Evolutionary conservation across 2,888 invertebrate genomes (phyloP), one percentile per base, ranked within the genome.

Genomic region (Nephrotoma guestfalica): DNA sequence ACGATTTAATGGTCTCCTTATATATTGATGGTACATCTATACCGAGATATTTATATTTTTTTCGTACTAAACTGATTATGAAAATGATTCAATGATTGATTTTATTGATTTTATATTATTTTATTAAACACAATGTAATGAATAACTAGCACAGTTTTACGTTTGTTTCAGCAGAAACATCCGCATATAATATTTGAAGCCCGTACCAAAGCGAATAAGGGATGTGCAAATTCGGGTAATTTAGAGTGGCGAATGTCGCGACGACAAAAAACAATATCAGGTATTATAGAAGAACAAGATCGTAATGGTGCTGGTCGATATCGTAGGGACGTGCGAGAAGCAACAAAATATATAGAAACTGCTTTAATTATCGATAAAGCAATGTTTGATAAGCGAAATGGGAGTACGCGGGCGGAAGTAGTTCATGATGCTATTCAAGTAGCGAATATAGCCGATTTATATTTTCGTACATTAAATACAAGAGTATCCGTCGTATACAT

Each of bases 141-240:
- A 41, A 84, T 84, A 41, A 84, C 84, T 84, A 84, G 84, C 84
- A 84, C 84, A 43, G 41, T 86, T 86, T 86, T 86, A 51, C 87
- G 87, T 89, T 94, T 94, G 94, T 94, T 95, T 93, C 95, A 96
- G 96, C 96, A 97, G 96, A 97, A 97, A 93, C 98, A 98, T 95
- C 98, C 98, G 90, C 98, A 98, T 94, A 96, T 98, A 92, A 97
- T 98, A 92, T 98, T 98, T 93, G 97, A 98, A 92, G 97, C 98
- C 90, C 95, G 97, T 89, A 96, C 96, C 87, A 97, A 97, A 91
- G 95, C 95, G 89, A 96, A 96, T 93, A 97, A 97, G 92, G 97
- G 96, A 86, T 98, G 98, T 92, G 98, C 97, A 90, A 97, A 96
- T 93, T 93, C 94, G 87, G 94, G 94, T 87, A 94, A 93, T 90